Percentiles rank a stretch among this genome's conserved stretches.
These are phyloP conservation scores for Diaphora mendica DNA, from an alignment of 2,888 invertebrate species.

Conservation along the genomic window DNA sequence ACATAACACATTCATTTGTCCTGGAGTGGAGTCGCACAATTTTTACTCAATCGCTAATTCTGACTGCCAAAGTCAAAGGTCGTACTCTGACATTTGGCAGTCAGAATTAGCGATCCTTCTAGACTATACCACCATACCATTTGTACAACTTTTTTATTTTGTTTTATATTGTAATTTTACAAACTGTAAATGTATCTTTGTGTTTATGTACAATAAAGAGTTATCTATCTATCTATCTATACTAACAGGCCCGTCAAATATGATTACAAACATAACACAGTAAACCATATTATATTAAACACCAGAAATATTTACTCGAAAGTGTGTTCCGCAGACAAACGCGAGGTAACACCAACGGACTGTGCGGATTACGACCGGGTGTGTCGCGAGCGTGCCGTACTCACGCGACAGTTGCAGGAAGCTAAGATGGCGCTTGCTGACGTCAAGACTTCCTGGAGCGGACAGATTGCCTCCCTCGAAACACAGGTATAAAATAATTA, in stretches of 20 bases:
- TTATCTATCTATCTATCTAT: too few relatives aligned
- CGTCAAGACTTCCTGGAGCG: slow-evolving; percentile 96
- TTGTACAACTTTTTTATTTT: too few relatives aligned
- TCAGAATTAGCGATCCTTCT: too few relatives aligned
- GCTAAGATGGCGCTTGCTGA: slow-evolving; percentile 94
- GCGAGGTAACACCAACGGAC: slow-evolving; percentile 64
- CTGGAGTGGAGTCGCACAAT: too few relatives aligned
- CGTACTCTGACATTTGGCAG: too few relatives aligned
- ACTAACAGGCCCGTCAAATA: neutral
- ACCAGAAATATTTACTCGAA: neutral
- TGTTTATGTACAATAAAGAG: too few relatives aligned
- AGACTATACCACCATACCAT: too few relatives aligned
- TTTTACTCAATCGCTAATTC: too few relatives aligned
- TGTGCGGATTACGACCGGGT: slow-evolving; percentile 75
- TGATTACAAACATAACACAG: neutral
- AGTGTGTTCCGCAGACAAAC: slow-evolving; percentile 64
- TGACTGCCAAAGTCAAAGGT: too few relatives aligned
- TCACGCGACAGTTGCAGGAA: slow-evolving; percentile 93
- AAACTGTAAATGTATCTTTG: too few relatives aligned
- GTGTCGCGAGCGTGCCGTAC: slow-evolving; percentile 81
- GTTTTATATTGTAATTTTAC: too few relatives aligned
- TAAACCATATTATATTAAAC: neutral
- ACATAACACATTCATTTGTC: too few relatives aligned
- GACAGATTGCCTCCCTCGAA: slow-evolving; percentile 94
- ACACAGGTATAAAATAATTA: slow-evolving; percentile 90